A percentile compares a stretch with the other conserved stretches of the same genome.
Evolutionary conservation across 2,113 vertebrate species (phyloP).

Genomic region (Tyrannus savana): DNA sequence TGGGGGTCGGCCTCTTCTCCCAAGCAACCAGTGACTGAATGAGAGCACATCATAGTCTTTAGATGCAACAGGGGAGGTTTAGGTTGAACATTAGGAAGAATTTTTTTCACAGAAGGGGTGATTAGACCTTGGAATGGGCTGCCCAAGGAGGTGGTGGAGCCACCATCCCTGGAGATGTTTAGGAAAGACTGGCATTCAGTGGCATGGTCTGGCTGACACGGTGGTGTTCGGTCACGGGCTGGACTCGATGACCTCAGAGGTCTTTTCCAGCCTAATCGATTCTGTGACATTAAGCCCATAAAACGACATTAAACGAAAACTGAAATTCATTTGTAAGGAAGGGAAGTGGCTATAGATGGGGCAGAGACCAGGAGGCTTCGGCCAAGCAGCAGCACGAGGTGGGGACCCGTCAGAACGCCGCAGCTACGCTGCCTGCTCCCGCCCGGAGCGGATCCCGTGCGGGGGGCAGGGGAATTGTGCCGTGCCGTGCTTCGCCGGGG

Average conservation of each 20-base stretch:
- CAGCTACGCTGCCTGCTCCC: not conserved
- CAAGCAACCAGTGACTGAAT: not conserved
- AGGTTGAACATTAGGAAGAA: fast-evolving
- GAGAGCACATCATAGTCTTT: not conserved
- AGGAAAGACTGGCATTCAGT: not conserved
- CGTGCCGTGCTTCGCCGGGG: too few species aligned
- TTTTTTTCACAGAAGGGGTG: not conserved
- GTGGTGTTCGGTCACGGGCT: not conserved
- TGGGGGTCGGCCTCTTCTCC: not conserved
- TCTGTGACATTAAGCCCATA: not conserved
- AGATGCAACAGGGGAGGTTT: too few species aligned
- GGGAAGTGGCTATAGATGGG: fast-evolving
- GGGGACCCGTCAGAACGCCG: fast-evolving
- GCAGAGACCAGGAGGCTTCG: fast-evolving
- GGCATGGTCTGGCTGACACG: fast-evolving
- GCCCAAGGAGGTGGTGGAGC: not conserved
- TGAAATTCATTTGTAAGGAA: not conserved
- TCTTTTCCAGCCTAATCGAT: not conserved
- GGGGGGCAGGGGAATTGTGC: too few species aligned
- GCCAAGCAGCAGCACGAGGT: too few species aligned
- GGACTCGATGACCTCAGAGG: not conserved
- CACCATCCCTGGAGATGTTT: fast-evolving
- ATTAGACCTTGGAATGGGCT: fast-evolving
- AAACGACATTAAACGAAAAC: fast-evolving
- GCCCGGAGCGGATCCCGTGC: too few species aligned